Base-by-base conservation (phyloP, 2,888 invertebrate genomes). In the Deilephila elpenor region DNA sequence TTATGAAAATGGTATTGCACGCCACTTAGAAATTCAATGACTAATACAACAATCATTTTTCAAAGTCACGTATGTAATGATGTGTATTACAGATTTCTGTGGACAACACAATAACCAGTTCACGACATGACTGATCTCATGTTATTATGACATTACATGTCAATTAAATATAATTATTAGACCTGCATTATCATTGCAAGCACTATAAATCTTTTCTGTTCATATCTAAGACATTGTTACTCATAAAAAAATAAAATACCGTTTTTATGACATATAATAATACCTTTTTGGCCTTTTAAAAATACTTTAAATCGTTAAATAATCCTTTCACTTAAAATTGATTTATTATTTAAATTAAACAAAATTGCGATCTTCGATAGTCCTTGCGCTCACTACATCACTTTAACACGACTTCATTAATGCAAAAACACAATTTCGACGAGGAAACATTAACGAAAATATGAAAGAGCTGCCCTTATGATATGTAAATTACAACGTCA, bases 401-500 rank as follows among this genome's bases (percentile, higher is more conserved):
- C 7, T 51, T 67, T 51, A 67, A 67, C 51, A 73, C 25, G 44
- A 44, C 62, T 62, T 59, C 20, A 37, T 56, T 29, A 62, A 72
- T 56, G 61, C 53, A 73, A 62, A 72, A 34, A 56, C 29, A 72
- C 64, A 67, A 67, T 73, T 67, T 67, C 64, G 34, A 67, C 37
- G 56, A 61, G 56, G 71, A 71, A 56, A 71, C 70, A 74, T 74
- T 71, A 59, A 61, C 71, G 71, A 74, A 74, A 74, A 71, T 74
- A 67, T 53, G 37, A 61, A 37, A 61, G 71, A 64, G 29, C 56
- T 34, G 60, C 61, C 60, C 71, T 73, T 73, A 74, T 59, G 32
- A 56, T 74, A 74, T 74, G 71, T 60, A 74, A 74, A 74, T 74
- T 71, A 71, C 61, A 60, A 34, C 73, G 72, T 73, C 72, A 56